These are phyloP conservation scores for Dromas ardeola DNA, from an alignment of 2,113 vertebrate genomes.

Conservation along the genomic window DNA sequence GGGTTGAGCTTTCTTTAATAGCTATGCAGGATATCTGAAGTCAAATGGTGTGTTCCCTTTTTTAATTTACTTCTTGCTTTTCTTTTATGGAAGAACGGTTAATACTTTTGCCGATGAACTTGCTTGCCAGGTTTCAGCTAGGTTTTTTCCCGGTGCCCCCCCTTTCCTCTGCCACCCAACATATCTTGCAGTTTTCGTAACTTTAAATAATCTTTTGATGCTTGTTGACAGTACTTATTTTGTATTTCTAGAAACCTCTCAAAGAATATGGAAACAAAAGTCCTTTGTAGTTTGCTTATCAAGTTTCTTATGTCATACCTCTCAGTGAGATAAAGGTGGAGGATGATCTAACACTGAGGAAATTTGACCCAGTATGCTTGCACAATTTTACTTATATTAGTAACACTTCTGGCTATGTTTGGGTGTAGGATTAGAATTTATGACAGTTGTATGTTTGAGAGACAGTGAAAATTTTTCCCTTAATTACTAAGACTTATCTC, in stretches of 20 bases:
- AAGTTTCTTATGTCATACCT: neutral
- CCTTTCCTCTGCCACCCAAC: neutral
- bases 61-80: neutral
- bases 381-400: neutral
- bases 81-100: neutral
- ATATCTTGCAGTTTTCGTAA: neutral
- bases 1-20: neutral
- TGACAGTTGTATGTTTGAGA: neutral
- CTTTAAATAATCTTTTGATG: slow-evolving; percentile 29
- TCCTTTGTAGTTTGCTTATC: slow-evolving; percentile 15
- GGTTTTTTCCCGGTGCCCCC: neutral
- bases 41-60: neutral
- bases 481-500: neutral
- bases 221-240: neutral
- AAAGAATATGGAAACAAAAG: neutral
- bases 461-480: neutral
- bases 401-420: slow-evolving; percentile 22
- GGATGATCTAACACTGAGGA: neutral
- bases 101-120: neutral
- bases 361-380: neutral
- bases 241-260: slow-evolving; percentile 21
- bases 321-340: neutral
- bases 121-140: neutral
- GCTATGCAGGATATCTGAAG: neutral
- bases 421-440: slow-evolving; percentile 4